A percentile compares a stretch with the other conserved stretches of the same genome.
Conservation (phyloP, 1,140 invertebrate genomes). For the Bombus consobrinus region DNA sequence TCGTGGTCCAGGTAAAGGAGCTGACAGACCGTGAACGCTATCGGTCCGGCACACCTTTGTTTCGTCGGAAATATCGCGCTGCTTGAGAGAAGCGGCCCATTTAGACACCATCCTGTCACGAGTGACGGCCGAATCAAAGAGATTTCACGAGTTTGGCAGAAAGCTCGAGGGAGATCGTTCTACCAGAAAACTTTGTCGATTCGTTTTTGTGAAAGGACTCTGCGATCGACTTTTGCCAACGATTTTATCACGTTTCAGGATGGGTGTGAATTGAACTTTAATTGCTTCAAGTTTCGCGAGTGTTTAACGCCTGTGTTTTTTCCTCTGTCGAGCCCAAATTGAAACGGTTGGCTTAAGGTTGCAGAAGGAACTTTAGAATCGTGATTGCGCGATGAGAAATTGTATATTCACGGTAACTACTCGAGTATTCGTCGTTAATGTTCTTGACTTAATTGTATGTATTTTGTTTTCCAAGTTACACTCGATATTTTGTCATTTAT, state of each 20-base stretch:
- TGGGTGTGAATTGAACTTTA: slow-evolving; percentile 8
- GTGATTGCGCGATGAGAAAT: background rate
- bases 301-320: background rate
- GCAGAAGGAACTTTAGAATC: background rate
- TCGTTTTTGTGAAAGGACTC: slow-evolving; percentile 20
- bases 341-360: background rate
- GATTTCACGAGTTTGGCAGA: slow-evolving; percentile 23
- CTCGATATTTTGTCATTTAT: too few species aligned
- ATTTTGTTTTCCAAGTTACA: too few species aligned
- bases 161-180: slow-evolving; percentile 8
- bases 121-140: slow-evolving; percentile 29
- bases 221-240: background rate
- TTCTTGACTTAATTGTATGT: too few species aligned
- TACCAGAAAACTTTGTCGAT: slow-evolving; percentile 3
- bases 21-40: slow-evolving; percentile 42
- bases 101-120: slow-evolving; percentile 13
- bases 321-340: too few species aligned
- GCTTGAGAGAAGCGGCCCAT: slow-evolving; percentile 1
- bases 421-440: too few species aligned
- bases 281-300: slow-evolving; percentile 20
- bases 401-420: background rate
- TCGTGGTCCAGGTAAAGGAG: slow-evolving; percentile 37
- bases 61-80: background rate
- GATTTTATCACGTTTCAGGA: background rate
- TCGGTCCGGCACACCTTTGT: slow-evolving; percentile 25